Evolutionary conservation across 2,888 invertebrate genomes (phyloP), one percentile per base, ranked within the genome.

Genomic region (Sesamia inferens): DNA sequence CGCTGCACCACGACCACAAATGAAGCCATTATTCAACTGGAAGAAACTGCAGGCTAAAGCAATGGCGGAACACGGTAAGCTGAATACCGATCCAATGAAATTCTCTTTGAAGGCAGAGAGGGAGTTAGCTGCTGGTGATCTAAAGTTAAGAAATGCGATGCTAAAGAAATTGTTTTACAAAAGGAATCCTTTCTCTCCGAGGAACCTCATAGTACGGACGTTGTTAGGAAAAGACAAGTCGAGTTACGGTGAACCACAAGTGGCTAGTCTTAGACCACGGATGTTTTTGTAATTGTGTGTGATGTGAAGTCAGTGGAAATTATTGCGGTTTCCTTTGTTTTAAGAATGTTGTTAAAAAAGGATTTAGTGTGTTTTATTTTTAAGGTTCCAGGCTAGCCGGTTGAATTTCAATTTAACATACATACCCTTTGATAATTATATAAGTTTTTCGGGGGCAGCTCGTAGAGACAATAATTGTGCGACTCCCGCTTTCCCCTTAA

Each of bases 131-230:
- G 87, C 90, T 58, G 92, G 93, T n/a, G 94, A 95, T 69, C 84
- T 79, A 19, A 95, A 92, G 63, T 84, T 96, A 81, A 90, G 91
- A 64, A 92, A 94, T 68, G 92, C 89, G 4, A 89, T 95, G 91
- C 57, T 96, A 0, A 93, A 93, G 68, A 95, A 94, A 77, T 69
- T 96, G 72, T 94, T 96, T 80, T 77, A 92, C 65, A 95, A 94
- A 84, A 91, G 89, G 58, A 96, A 95, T 86, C 96, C 95, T 2
- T 95, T 96, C 71, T 94, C 95, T 11, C 92, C 94, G 0, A 88
- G 91, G 54, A 95, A 96, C 75, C 83, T 94, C 48, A 90, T 95
- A 24, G 80, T 95, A 39, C 92, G 86, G 77, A 94, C 95, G 8
- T 78, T 96, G 59, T 85, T 96, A 62, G 95, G 94, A 4, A 94